Conservation (phyloP, 2,113 vertebrate species). For the Boleophthalmus pectinirostris region DNA sequence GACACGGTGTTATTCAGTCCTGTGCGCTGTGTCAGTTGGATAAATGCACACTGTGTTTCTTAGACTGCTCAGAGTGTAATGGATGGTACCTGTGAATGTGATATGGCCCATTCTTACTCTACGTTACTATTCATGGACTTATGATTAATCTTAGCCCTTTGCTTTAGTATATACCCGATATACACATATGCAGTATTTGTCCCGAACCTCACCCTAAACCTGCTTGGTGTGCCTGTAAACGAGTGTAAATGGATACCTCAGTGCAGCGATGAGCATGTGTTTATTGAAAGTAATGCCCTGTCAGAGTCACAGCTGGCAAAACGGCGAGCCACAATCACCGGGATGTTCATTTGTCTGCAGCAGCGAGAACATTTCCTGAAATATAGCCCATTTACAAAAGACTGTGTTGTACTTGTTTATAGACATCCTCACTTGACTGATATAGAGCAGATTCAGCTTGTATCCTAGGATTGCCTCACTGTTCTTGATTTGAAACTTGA, state of each 20-base stretch:
- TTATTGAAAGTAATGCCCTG: slow-evolving; percentile 70
- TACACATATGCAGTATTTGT: slow-evolving; percentile 54
- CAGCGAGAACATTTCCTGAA: slow-evolving; percentile 40
- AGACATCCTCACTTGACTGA: slow-evolving; percentile 32
- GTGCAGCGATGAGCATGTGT: slow-evolving; percentile 56
- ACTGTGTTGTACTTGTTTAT: slow-evolving; percentile 27
- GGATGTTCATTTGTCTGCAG: slow-evolving; percentile 50
- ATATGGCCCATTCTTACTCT: slow-evolving; percentile 61
- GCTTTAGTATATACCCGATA: slow-evolving; percentile 56
- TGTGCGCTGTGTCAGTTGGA: slow-evolving; percentile 50
- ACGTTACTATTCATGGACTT: slow-evolving; percentile 74
- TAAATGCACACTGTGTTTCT: slow-evolving; percentile 70
- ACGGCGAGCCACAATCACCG: slow-evolving; percentile 35
- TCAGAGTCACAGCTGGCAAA: slow-evolving; percentile 62
- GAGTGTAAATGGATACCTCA: slow-evolving; percentile 63
- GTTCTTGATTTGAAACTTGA: too few species aligned
- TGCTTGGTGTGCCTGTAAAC: slow-evolving; percentile 59
- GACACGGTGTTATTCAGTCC: slow-evolving; percentile 57
- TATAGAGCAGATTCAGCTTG: slow-evolving; percentile 10
- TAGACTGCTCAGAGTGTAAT: slow-evolving; percentile 68
- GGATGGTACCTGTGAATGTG: slow-evolving; percentile 66
- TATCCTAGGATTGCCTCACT: not conserved
- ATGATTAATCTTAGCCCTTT: slow-evolving; percentile 73
- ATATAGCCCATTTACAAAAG: slow-evolving; percentile 34
- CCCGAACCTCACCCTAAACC: slow-evolving; percentile 55